Evolutionary conservation across 2,113 vertebrate genomes (phyloP).

Genomic region (Sciurus niger): DNA sequence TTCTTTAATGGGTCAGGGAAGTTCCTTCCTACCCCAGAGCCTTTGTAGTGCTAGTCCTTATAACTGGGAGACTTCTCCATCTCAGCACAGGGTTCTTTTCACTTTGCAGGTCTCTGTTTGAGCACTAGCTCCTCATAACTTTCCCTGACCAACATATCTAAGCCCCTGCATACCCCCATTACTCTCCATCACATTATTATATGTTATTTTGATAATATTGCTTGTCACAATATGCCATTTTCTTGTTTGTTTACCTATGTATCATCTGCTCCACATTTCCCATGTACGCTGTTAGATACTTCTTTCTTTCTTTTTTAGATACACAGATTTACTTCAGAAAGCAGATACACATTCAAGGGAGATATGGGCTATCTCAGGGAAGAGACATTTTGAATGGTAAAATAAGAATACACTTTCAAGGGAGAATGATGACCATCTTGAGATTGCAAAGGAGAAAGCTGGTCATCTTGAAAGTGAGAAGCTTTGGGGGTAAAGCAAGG

Average conservation of each 20-base stretch:
- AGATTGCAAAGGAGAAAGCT: no score
- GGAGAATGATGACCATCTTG: no score
- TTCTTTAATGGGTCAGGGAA: slow-evolving; percentile 29
- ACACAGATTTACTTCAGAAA: no score
- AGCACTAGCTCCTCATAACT: slow-evolving; percentile 8
- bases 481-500: no score
- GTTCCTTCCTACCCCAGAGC: slow-evolving; percentile 27
- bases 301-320: background rate
- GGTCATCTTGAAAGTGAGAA: no score
- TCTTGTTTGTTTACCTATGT: slow-evolving; percentile 35
- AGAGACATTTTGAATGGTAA: no score
- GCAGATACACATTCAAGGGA: no score
- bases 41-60: background rate
- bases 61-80: slow-evolving; percentile 30
- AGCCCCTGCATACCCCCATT: background rate
- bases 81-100: slow-evolving; percentile 15
- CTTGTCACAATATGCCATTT: slow-evolving; percentile 12
- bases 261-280: background rate
- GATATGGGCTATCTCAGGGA: no score
- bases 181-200: background rate
- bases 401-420: no score
- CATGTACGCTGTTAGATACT: background rate
- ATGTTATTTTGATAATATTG: slow-evolving; percentile 25
- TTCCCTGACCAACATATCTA: background rate
- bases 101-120: slow-evolving; percentile 10